Evolutionary conservation across 2,113 vertebrate genomes (phyloP), one percentile per base, ranked within the genome.

Genomic region (Callionymus lyra): DNA sequence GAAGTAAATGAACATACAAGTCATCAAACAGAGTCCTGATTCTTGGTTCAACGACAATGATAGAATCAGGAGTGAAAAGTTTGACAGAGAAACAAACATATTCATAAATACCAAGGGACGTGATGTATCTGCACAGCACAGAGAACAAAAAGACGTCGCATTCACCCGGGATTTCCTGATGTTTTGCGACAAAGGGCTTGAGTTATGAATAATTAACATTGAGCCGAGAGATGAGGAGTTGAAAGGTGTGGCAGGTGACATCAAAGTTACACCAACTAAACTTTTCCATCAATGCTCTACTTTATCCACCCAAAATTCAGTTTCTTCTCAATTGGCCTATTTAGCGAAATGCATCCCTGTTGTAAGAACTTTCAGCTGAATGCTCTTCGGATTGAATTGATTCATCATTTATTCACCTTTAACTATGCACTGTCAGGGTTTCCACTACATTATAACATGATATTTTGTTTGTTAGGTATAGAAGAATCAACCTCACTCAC

Each of bases 121-220:
- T 9, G 31, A 54, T 36, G n/a, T 32, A 40, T 54, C 38, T 54
- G 15, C 33, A 10, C 16, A 12, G 35, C 49, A 21, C 35, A 35
- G 10, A 12, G 47, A 56, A 57, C 16, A 53, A 44, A 60, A 51
- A 53, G 39, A 27, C 21, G 21, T 27, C 21, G 21, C 21, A 27
- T 13, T 44, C 63, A 33, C 39, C 1, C 3, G 50, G 57, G 66
- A 63, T 50, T 56, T 66, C 59, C 42, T 36, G 17, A 45, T 32
- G 47, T 50, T 44, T 27, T 40, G 59, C 31, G 41, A 72, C 59
- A 71, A 67, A 69, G 39, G 60, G 47, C 47, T 38, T 9, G 16
- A 37, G 21, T 56, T 38, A 59, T 77, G 44, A 72, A 73, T 71
- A 69, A 66, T 71, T 69, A 40, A 78, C 48, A 31, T 45, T 31